Evolutionary conservation across 2,888 invertebrate species (phyloP), one percentile per base, ranked within the genome.

Genomic region (Eupithecia tripunctaria): DNA sequence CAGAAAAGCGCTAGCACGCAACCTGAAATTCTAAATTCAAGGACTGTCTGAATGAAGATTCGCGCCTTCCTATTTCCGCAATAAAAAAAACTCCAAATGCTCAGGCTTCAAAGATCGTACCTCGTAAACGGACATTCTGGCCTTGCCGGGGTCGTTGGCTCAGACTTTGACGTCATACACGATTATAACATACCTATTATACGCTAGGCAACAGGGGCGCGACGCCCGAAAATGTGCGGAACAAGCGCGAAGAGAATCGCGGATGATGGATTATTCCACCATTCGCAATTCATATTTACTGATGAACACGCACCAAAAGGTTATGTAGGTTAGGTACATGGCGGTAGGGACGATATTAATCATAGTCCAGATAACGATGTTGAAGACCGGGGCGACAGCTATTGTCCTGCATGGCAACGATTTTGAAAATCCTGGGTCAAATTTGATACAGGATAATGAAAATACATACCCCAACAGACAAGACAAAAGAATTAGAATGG

Each of bases 101-200:
- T 60, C 73, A 74, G 77, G 80, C 75, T 75, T 76, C 72, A 64
- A 72, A 68, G 76, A 70, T 74, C 76, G 56, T 56, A 25, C 25
- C 71, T 75, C 77, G 77, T 85, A 86, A 86, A 87, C 85, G 82
- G 82, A 80, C 81, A 82, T 83, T 83, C 85, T 88, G 88, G 88
- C 91, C 91, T 91, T 88, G 91, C 69, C 79, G 81, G 69, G 91
- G 90, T 91, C 90, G 85, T 88, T 89, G 88, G 77, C 91, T 82
- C 84, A 89, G 85, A 85, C 85, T 83, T 85, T 87, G 85, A 88
- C 88, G 89, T 89, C 88, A 89, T 79, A 68, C 67, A 71, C 75
- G 78, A 79, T 76, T 76, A 77, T 75, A 72, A 76, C 74, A 70
- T 76, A 76, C 73, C 76, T 75, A 81, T 66, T 79, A 77, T 78